Evolutionary conservation across 2,113 vertebrate genomes (phyloP), one percentile per base, ranked within the genome.

Genomic region (Oreochromis aureus): DNA sequence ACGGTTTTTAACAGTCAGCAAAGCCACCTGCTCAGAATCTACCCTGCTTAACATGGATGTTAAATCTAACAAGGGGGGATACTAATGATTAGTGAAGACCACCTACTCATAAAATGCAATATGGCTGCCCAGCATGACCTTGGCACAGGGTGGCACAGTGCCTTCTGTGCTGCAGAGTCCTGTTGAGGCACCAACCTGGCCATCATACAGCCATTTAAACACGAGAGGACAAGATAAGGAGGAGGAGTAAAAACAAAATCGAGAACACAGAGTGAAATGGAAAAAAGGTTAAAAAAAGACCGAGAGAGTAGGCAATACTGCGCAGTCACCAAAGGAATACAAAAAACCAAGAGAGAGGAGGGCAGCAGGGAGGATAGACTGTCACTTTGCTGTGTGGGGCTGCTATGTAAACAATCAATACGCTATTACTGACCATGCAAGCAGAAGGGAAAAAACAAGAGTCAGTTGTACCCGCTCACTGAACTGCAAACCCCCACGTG

Each of bases 81-180:
- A 95, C 93, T 89, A 93, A 92, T 89, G 85, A 91, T 95, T 91
- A 90, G 83, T 83, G 86, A 90, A 83, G 94, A 95, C 93, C 96
- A 94, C 94, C 95, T 94, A 91, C 94, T 95, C 90, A 94, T 96
- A 94, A 96, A 96, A 94, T 85, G 92, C 96, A 97, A 96, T 97
- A 97, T 96, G 96, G 96, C 89, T 76, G 85, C 96, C 90, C 95
- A 96, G 96, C 95, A 84, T 94, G 96, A 96, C 95, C 96, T 96
- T 96, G 95, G 96, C 95, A 93, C 88, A 80, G 83, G 53, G 92
- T 93, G 94, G 90, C 94, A 95, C 34, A 12, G 85, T 90, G 94
- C 95, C 95, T 95, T 96, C 95, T 95, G 96, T 92, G 95, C 94
- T 82, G 93, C 90, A 92, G 92, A 96, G 88, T 92, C 94, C 94